These are phyloP conservation scores for Ailuropoda melanoleuca DNA, from an alignment of 2,113 vertebrate genomes.

Conservation along the genomic window DNA sequence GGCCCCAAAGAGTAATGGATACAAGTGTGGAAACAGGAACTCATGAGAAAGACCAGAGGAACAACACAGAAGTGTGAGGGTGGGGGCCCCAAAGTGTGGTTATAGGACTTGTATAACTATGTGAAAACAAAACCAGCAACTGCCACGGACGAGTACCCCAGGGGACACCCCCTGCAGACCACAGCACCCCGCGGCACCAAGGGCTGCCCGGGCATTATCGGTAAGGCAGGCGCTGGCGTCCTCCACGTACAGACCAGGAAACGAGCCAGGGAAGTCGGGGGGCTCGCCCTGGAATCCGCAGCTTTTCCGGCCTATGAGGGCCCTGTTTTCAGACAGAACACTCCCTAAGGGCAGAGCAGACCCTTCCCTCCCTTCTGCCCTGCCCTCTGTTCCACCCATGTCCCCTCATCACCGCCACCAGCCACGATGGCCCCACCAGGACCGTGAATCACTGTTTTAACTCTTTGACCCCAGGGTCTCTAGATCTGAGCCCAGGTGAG, in stretches of 20 bases:
- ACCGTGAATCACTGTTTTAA: background rate
- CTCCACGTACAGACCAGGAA: background rate
- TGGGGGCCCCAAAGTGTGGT: background rate
- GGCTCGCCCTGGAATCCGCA: accelerated
- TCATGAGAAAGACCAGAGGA: too few species aligned
- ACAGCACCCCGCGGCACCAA: accelerated
- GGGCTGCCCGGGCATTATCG: accelerated
- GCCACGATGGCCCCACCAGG: background rate
- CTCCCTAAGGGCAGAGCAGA: background rate
- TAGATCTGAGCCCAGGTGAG: background rate
- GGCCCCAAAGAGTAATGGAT: background rate
- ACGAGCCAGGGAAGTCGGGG: background rate
- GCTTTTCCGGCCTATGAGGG: accelerated
- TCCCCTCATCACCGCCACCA: too few species aligned
- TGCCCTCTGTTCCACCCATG: too few species aligned
- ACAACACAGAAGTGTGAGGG: accelerated
- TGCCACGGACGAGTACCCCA: background rate
- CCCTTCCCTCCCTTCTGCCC: background rate
- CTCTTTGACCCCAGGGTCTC: background rate
- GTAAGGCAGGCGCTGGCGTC: accelerated
- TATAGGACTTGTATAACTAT: background rate
- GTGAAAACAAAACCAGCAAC: background rate
- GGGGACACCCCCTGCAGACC: accelerated
- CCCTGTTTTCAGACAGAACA: background rate
- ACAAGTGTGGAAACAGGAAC: background rate